These are phyloP conservation scores for Enteromius afrohamiltoni DNA, from an alignment of 2,797 vertebrate genomes.

Conservation along the genomic window DNA sequence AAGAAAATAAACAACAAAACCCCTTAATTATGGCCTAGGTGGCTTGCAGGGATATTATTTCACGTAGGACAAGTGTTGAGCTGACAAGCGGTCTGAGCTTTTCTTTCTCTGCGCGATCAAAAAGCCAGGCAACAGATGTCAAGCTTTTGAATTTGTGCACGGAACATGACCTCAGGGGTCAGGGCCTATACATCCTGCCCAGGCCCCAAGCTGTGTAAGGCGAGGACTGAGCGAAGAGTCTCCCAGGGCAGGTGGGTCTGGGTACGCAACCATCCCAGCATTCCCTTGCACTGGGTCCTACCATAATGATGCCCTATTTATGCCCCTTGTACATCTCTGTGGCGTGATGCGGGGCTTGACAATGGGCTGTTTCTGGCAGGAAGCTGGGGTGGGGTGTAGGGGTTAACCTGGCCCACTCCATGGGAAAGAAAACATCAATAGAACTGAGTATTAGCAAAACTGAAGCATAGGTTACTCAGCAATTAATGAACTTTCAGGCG, in stretches of 20 bases:
- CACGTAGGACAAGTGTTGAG: conserved; percentile 68
- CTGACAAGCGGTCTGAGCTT: conserved; percentile 73
- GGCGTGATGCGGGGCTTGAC: conserved; percentile 43
- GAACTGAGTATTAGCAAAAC: conserved; percentile 67
- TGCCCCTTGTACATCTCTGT: conserved; percentile 42
- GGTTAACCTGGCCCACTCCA: conserved; percentile 64
- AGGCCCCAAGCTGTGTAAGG: conserved; percentile 77
- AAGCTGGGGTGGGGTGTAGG: conserved; percentile 51
- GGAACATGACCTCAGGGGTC: conserved; percentile 80
- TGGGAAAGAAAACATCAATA: conserved; percentile 74
- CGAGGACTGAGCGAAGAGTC: conserved; percentile 70
- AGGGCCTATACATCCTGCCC: conserved; percentile 75
- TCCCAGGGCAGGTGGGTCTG: conserved; percentile 72
- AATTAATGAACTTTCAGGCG: conserved; percentile 75
- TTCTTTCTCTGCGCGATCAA: conserved; percentile 68
- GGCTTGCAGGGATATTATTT: conserved; percentile 82
- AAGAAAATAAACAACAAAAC: conserved; percentile 54
- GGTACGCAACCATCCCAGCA: conserved; percentile 66
- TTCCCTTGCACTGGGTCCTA: conserved; percentile 50
- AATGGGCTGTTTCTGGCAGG: conserved; percentile 52
- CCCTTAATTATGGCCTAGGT: conserved; percentile 73
- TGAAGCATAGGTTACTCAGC: conserved; percentile 69
- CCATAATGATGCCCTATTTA: conserved; percentile 49
- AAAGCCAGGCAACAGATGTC: conserved; percentile 83
- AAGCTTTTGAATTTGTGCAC: conserved; percentile 78